Percentiles rank a stretch among this genome's conserved stretches.
Conservation (phyloP, 2,888 invertebrate genomes). For the Melangyna quadrimaculata region DNA sequence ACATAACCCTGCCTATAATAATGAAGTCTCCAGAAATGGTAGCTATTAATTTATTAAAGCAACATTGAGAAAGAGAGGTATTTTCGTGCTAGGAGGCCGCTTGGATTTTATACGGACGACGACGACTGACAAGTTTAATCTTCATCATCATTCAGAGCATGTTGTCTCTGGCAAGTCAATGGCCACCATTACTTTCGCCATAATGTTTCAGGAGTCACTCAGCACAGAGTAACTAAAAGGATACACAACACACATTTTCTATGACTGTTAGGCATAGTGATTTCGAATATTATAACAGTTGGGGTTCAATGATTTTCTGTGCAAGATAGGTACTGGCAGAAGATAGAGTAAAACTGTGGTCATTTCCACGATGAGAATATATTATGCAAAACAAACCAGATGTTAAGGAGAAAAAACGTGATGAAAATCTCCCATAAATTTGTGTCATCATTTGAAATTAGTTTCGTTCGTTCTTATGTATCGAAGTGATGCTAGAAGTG, state of each 20-base stretch:
- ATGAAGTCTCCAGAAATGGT: conserved; percentile 3
- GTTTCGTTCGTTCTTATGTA: neutral
- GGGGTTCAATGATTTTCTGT: conserved; percentile 12
- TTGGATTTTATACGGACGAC: neutral
- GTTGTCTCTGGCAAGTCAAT: conserved; percentile 43
- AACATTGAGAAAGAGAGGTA: neutral
- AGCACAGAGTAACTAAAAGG: neutral
- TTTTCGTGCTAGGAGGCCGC: conserved; percentile 25
- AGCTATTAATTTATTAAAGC: conserved; percentile 49
- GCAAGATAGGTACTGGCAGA: conserved; percentile 6
- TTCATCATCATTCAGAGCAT: conserved; percentile 55
- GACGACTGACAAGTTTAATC: conserved; percentile 30
- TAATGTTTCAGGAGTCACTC: conserved; percentile 17
- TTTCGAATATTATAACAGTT: neutral
- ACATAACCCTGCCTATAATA: neutral
- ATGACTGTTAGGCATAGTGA: neutral
- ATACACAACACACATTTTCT: neutral
- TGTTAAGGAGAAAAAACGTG: neutral
- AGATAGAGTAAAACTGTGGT: conserved; percentile 29
- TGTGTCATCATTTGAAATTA: conserved; percentile 1
- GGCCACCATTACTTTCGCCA: conserved; percentile 45
- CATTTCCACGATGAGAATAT: neutral
- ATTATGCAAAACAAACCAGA: neutral
- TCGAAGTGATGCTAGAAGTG: neutral
- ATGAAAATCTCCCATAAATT: conserved; percentile 3